Base-by-base conservation (phyloP, 2,113 vertebrate genomes). In the Phocoena phocoena region DNA sequence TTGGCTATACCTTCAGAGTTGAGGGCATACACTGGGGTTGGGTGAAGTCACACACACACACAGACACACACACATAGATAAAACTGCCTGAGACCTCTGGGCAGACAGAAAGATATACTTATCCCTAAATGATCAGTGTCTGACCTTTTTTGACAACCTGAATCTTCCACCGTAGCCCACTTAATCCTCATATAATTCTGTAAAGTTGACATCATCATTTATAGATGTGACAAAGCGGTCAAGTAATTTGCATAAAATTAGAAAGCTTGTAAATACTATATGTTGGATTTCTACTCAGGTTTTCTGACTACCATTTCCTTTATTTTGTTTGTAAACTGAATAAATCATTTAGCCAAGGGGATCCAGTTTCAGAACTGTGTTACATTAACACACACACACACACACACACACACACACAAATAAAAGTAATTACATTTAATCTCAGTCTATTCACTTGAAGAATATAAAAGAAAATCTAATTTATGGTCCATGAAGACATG, bases 391-490 rank as follows among this genome's bases (percentile, higher is more conserved):
- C 47, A 38, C 38, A 38, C 38, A 36, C 36, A 36, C 36, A 36
- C 36, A 36, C 81, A 47, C 73, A 33, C 47, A 76, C 21, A 85
- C 8, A 21, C 18, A 55, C 6, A 18, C 53, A 55, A 90, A 67
- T 89, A 65, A 92, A 74, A 88, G 18, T 41, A 62, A 94, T 68
- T 82, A 92, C 90, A 86, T 62, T 41, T 28, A 74, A 87, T 53
- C 70, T 26, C 58, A 58, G n/a, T 74, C 44, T 84, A 28, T 41
- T 81, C 47, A 86, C 73, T 55, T 76, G 58, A 81, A 73, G 77
- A 91, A 65, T 80, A 73, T 80, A n/a, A 31, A 79, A 80, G 28
- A 10, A 25, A 88, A 79, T 58, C 28, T 21, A 65, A 58, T 82
- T 60, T 18, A 41, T 36, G 33, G 21, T 6, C 6, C 76, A 55